These are phyloP conservation scores for Xanthia togata DNA, from an alignment of 2,888 invertebrate genomes.

Conservation along the genomic window DNA sequence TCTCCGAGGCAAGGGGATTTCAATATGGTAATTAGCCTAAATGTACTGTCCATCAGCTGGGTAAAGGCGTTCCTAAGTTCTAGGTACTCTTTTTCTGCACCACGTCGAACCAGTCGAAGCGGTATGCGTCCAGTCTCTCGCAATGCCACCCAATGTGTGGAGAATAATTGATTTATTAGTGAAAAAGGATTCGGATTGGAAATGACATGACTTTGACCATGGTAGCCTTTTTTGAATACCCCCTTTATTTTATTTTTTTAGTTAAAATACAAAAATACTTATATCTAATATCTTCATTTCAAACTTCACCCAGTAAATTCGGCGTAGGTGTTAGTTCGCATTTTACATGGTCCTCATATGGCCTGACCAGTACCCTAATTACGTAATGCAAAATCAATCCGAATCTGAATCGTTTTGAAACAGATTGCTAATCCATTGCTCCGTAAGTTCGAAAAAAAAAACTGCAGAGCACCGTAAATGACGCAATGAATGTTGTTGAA, in stretches of 20 bases:
- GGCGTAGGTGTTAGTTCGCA: background rate
- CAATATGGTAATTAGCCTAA: background rate
- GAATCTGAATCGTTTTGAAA: too few relatives aligned
- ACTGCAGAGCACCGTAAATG: too few relatives aligned
- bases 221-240: background rate
- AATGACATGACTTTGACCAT: background rate
- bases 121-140: background rate
- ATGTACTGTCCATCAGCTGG: background rate
- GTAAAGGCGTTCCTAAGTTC: background rate
- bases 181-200: background rate
- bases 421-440: too few relatives aligned
- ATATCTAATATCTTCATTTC: background rate
- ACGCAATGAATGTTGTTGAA: too few relatives aligned
- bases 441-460: too few relatives aligned
- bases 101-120: background rate
- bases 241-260: background rate
- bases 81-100: background rate
- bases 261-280: background rate
- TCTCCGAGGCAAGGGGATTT: background rate
- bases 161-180: background rate
- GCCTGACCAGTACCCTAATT: too few relatives aligned
- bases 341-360: too few relatives aligned
- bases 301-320: conserved; percentile 2
- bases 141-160: too few relatives aligned
- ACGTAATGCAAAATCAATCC: too few relatives aligned